Evolutionary conservation across 1,140 invertebrate genomes (phyloP).

Genomic region (Cyrtorhinus lividipennis): DNA sequence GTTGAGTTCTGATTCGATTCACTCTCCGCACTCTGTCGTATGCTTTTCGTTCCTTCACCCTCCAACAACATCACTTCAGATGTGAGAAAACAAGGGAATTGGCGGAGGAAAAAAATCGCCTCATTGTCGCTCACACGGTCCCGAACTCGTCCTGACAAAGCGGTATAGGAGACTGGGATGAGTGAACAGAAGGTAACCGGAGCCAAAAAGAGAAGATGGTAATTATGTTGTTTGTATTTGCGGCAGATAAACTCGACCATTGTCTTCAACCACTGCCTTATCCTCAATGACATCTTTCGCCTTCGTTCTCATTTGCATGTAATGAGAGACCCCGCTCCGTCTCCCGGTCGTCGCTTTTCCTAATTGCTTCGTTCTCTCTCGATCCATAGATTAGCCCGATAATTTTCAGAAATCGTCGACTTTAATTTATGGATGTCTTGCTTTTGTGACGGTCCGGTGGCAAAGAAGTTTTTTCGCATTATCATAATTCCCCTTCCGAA

Average conservation of each 20-base stretch:
- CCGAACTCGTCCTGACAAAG: too few relatives aligned
- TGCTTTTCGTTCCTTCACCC: too few relatives aligned
- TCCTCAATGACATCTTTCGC: conserved; percentile 1
- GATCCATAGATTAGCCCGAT: conserved; percentile 4
- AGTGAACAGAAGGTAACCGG: not conserved
- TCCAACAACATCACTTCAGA: too few relatives aligned
- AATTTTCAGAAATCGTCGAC: conserved; percentile 2
- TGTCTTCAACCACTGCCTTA: conserved; percentile 1
- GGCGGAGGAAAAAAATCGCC: too few relatives aligned
- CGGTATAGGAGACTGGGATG: not conserved
- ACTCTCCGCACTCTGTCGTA: too few relatives aligned
- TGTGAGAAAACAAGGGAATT: too few relatives aligned
- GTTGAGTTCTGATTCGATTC: too few relatives aligned
- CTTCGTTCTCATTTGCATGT: not conserved
- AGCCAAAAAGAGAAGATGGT: too few relatives aligned
- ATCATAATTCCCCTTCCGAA: not conserved
- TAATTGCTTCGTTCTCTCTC: conserved; percentile 5
- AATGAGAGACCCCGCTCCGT: not conserved
- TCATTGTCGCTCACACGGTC: too few relatives aligned
- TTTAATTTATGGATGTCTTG: conserved; percentile 1
- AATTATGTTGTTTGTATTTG: conserved; percentile 9
- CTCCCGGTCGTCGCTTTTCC: not conserved
- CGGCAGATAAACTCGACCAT: conserved; percentile 7
- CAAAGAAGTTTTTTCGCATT: not conserved
- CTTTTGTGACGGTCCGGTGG: conserved; percentile 4